Base-by-base conservation (phyloP, 1,140 invertebrate species). In the Nephila pilipes region DNA sequence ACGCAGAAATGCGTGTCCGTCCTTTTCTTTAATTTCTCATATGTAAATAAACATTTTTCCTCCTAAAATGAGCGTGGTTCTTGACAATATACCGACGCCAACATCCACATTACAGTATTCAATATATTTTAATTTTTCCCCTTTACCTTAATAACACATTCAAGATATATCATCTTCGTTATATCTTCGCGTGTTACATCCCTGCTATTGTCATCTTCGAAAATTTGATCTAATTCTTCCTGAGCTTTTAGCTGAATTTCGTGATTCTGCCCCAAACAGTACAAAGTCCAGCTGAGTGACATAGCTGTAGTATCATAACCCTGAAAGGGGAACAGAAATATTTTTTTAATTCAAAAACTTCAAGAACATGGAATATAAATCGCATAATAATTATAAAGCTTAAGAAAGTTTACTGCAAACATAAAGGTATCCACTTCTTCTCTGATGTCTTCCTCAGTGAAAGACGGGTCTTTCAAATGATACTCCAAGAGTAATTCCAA, bases 401-500 rank as follows among this genome's bases (percentile, higher is more conserved):
- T 10, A 46, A 46, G 12, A 46, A 10, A 1, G 6, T 46, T 46
- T 55, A 93, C 94, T 94, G 96, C 96, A 95, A 96, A 97, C 96
- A 96, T 97, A 93, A 96, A 96, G 16, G 96, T 97, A 94, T 97
- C 96, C 29, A 96, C 96, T 95, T 96, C 96, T 94, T 96, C 96
- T 54, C 96, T 94, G 87, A 96, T 96, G 81, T 95, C 94, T 83
- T 94, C 94, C 25, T 94, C 94, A 2, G 90, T 94, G 25, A 95
- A 81, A 16, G 93, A 87, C 1, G 55, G 46, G 38, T 94, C 87
- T 10, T 92, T 90, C 5, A 93, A 38, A 57, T 95, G 94, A n/a
- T 93, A 60, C 22, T 98, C 97, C 25, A 99, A 96, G 94, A 99
- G 95, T 81, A 99, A 96, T 95, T 99, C 99, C 90, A 99, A 96